Base-by-base conservation (phyloP, 2,113 vertebrate species). In the Sapajus apella region DNA sequence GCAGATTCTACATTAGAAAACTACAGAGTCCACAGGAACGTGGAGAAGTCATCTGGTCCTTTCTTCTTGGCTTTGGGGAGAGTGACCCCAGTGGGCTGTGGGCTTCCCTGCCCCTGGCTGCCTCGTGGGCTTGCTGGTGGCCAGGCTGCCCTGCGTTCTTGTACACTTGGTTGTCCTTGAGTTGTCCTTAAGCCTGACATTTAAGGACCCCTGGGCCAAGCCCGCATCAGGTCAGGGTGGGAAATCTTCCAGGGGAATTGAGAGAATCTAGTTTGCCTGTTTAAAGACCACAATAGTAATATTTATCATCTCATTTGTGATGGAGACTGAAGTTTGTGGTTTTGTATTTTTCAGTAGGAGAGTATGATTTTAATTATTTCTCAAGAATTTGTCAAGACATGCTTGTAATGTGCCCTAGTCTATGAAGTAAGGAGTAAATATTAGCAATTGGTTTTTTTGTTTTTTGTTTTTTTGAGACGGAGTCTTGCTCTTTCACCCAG, bases 271-370 rank as follows among this genome's bases (percentile, higher is more conserved):
- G 25, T 32, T 75, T 80, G 18, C 16, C 66, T 30, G 7, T 89
- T 89, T 56, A 45, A 96, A 72, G 58, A 37, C 12, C 4, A 16
- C 43, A 37, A 16, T 1, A 70, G 3, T 52, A 79, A 32, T 66
- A 66, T 47, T 35, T 80, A 52, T 89, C 70, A 72, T 64, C 81
- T 83, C 85, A 56, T 40, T 81, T 94, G 32, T 58, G 61, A 93
- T 55, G 37, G 35, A 90, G 11, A 56, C 30, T 30, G 50, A 75
- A n/a, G 35, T 56, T 73, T 43, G 84, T 58, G 35, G 40, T 66
- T 91, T 85, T 91, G 45, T 64, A 32, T 40, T 95, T 75, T 91
- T 95, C 32, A 23, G 56, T 77, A 76, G 43, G 83, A 72, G 47
- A 83, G 17, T 84, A 91, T 55, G 43, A 82, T 87, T 90, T 52